These are phyloP conservation scores for Drosophila stalkeri DNA, from an alignment of 2,888 invertebrate genomes.

Conservation along the genomic window DNA sequence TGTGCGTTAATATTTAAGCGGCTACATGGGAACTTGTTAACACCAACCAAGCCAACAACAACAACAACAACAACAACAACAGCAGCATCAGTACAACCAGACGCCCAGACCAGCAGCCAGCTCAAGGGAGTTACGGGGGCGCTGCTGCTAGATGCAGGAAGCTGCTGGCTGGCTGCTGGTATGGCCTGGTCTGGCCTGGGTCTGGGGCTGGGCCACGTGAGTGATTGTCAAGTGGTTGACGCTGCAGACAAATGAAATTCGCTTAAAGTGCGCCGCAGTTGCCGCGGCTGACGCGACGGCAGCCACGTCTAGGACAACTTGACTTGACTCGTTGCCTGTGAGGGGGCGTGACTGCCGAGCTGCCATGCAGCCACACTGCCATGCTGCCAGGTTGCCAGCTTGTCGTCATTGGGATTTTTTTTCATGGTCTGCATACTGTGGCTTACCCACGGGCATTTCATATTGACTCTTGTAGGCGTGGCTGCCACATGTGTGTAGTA, in stretches of 20 bases:
- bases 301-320: slow-evolving; percentile 69
- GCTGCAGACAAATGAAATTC: slow-evolving; percentile 81
- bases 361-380: slow-evolving; percentile 22
- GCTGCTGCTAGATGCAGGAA: slow-evolving; percentile 46
- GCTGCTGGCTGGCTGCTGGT: slow-evolving; percentile 41
- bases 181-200: slow-evolving; percentile 14
- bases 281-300: slow-evolving; percentile 50
- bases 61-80: slow-evolving; percentile 49
- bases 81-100: slow-evolving; percentile 26
- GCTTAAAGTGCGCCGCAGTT: slow-evolving; percentile 78
- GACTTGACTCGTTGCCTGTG: slow-evolving; percentile 55
- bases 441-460: slow-evolving; percentile 31
- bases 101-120: slow-evolving; percentile 38
- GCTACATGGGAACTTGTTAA: slow-evolving; percentile 82
- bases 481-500: slow-evolving; percentile 28
- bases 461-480: slow-evolving; percentile 30
- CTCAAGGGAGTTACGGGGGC: slow-evolving; percentile 31
- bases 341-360: slow-evolving; percentile 66
- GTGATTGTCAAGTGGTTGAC: slow-evolving; percentile 82
- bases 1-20: slow-evolving; percentile 81
- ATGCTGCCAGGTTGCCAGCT: slow-evolving; percentile 23
- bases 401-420: slow-evolving; percentile 1
- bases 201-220: slow-evolving; percentile 67
- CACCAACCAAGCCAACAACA: slow-evolving; percentile 69
- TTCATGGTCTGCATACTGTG: slow-evolving; percentile 30